A percentile compares a stretch with the other conserved stretches of the same genome.
Conservation (phyloP, 1,140 invertebrate species). For the Drosophila sp. region DNA sequence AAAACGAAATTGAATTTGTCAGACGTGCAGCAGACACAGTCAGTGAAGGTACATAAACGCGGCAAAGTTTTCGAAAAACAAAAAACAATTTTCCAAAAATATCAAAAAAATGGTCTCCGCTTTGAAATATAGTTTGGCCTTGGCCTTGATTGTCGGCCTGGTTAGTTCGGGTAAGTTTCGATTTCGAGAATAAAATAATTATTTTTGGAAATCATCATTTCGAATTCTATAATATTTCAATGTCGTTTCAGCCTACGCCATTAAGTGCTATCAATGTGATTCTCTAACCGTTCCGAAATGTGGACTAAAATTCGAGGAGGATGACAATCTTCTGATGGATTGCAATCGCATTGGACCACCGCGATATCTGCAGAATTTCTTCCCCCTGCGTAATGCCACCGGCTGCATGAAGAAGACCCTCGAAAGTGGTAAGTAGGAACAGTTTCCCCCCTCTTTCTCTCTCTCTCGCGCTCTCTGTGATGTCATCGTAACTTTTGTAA, state of each 20-base stretch:
- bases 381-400: conserved; percentile 67
- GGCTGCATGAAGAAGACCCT: conserved; percentile 78
- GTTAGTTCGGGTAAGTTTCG: conserved; percentile 67
- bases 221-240: neutral
- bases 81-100: neutral
- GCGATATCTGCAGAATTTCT: conserved; percentile 63
- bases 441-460: neutral
- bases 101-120: conserved; percentile 67
- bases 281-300: conserved; percentile 70
- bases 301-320: conserved; percentile 71
- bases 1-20: conserved; percentile 26
- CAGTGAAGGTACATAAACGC: conserved; percentile 45
- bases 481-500: conserved; percentile 37
- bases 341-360: conserved; percentile 63
- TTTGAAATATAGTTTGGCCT: conserved; percentile 73
- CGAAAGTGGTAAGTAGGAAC: conserved; percentile 66
- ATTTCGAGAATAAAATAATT: neutral
- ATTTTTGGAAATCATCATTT: too few relatives aligned
- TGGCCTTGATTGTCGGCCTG: conserved; percentile 71
- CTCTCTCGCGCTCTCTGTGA: neutral
- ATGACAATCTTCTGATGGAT: conserved; percentile 63
- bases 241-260: conserved; percentile 55
- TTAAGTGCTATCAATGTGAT: conserved; percentile 75
- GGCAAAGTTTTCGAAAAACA: conserved; percentile 6
- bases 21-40: conserved; percentile 72